These are phyloP conservation scores for Ashinkailepas kermadecensis DNA, from an alignment of 2,888 invertebrate species.

Conservation along the genomic window DNA sequence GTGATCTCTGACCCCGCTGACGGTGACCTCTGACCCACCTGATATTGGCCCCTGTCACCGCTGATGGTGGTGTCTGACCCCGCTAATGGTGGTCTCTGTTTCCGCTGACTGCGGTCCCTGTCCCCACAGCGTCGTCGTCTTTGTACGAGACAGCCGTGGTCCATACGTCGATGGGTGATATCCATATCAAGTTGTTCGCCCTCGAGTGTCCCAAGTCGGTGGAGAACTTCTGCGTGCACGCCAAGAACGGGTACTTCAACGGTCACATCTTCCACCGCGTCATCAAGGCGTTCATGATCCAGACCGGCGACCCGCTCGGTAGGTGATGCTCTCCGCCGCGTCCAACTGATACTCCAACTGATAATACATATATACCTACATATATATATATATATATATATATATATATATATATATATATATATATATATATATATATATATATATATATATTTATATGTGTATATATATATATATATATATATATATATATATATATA, in stretches of 20 bases:
- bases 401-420: no score
- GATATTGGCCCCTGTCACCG: neutral
- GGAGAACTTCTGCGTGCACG: conserved; percentile 97
- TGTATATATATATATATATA: no score
- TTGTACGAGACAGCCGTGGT: conserved; percentile 82
- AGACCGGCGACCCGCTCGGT: conserved; percentile 50
- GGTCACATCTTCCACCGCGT: conserved; percentile 91
- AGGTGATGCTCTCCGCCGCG: neutral
- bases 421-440: no score
- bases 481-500: no score
- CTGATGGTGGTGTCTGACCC: neutral
- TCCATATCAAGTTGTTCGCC: conserved; percentile 82
- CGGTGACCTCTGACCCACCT: neutral
- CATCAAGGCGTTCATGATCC: conserved; percentile 77
- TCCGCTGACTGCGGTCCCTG: no score
- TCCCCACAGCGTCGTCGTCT: neutral
- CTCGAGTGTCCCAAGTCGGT: conserved; percentile 89
- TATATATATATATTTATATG: no score
- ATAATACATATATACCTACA: no score
- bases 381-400: no score
- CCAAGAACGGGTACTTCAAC: conserved; percentile 93
- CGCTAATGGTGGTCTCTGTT: no score
- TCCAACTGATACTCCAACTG: no score
- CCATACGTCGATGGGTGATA: conserved; percentile 93
- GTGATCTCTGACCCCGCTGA: no score